Evolutionary conservation across 2,888 invertebrate genomes (phyloP), one percentile per base, ranked within the genome.

Genomic region (Ochropacha duplaris): DNA sequence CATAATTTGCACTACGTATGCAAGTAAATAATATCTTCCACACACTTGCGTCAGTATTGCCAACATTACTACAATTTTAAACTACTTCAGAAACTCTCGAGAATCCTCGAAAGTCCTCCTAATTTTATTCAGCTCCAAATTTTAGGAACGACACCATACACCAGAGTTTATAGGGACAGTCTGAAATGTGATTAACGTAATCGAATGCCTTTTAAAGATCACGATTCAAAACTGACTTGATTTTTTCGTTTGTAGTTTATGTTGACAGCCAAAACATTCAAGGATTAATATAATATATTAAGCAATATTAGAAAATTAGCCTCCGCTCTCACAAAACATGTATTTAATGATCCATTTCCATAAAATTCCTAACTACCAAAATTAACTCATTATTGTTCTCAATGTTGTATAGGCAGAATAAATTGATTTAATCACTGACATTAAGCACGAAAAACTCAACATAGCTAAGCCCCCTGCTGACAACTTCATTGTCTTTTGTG

Each of bases 381-480:
- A 55, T 58, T 59, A 55, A 57, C 66, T 64, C 60, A 78, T 64
- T 0, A 66, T 75, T 1, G 80, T 68, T 4, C 72, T 67, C 16
- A 85, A 57, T 0, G 84, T 71, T 0, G 81, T 79, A 22, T 81
- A 84, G 3, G 76, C 70, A 0, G 84, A 82, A 60, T 82, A 84
- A 4, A 79, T 68, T 0, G 71, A 71, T 19, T 57, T 72, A 0
- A 77, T 57, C 1, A 83, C 70, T 1, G 71, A 58, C 78, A 78
- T 79, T 0, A 83, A 68, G 44, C 64, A 69, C 11, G 62, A 62
- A 26, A 77, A 82, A 24, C 66, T 78, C 22, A 85, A 56, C 22
- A 65, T 74, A 0, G 69, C 62, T 24, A 84, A 64, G 0, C 81
- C 79, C 3, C 83, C 84, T 0, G 80, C 81, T 0, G 82, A 73